Conservation (phyloP, 2,113 vertebrate species). For the Eulacestoma nigropectus region DNA sequence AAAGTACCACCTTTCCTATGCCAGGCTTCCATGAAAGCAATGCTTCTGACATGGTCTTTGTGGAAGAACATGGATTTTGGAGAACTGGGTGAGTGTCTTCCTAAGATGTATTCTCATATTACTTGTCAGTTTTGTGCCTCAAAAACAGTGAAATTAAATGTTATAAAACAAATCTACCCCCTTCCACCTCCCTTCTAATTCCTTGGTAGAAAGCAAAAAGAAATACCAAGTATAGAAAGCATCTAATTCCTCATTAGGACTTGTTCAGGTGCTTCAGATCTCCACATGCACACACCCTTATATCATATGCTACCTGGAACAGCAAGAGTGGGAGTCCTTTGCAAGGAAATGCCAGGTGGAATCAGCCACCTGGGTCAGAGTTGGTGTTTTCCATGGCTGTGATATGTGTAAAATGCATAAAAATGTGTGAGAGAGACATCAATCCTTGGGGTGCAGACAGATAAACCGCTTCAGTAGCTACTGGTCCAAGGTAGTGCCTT, state of each 20-base stretch:
- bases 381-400: background rate
- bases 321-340: background rate
- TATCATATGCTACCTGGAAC: background rate
- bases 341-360: background rate
- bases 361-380: background rate
- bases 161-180: background rate
- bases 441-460: background rate
- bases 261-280: background rate
- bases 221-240: background rate
- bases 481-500: background rate
- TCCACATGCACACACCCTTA: accelerated
- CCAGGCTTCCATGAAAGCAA: background rate
- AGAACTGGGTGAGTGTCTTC: background rate
- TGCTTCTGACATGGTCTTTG: background rate
- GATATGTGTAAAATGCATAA: background rate
- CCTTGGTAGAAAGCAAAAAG: background rate
- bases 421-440: background rate
- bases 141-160: background rate
- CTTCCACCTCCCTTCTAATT: background rate
- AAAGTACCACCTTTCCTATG: background rate
- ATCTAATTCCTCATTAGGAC: background rate
- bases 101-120: background rate
- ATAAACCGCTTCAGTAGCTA: background rate
- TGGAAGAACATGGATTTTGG: background rate
- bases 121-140: background rate